Base-by-base conservation (phyloP, 2,113 vertebrate species). In the Epinephelus fuscoguttatus region DNA sequence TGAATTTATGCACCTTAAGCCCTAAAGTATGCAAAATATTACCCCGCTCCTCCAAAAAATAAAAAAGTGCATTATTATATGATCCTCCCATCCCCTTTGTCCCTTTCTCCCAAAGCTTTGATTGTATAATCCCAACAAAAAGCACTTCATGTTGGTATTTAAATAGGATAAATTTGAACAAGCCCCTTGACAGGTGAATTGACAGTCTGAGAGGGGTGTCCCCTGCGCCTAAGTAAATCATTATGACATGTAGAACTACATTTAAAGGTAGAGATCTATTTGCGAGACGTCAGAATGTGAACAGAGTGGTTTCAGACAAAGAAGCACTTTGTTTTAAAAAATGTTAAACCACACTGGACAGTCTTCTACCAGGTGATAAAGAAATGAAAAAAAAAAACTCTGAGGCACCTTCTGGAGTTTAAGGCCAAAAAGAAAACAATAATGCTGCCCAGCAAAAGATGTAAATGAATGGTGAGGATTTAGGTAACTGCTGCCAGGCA, bases 1-100 rank as follows among this genome's bases (percentile, higher is more conserved):
- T 72, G 61, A 89, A 85, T 93, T 88, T 89, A 92, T 92, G 95
- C 95, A 96, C 95, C 95, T 96, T 96, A 95, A 88, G 84, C 90
- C 90, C 94, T 77, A 50, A 92, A 89, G 91, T 93, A 94, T 93
- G 93, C 88, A 93, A 93, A 81, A 89, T 90, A 78, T 78, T 64
- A 33, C 68, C 89, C 87, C 21, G 13, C 81, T 78, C 83, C 87
- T 74, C 60, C 37, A 57, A 81, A 79, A 80, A 1, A 18, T n/a
- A n/a, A n/a, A 57, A 25, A 80, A 80, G 72, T 91, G 86, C 88
- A 88, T 89, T 89, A 82, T 78, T 72, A 82, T 85, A 80, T 85
- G 80, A 69, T 75, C 47, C 21, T 40, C 84, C 82, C 81, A 1
- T 12, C 57, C 62, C 74, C 40, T 47, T 55, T 7, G 37, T 67